phyloP scores from a whole-genome alignment of 2,797 vertebrate species.

The Yasuhikotakia modesta region DNA sequence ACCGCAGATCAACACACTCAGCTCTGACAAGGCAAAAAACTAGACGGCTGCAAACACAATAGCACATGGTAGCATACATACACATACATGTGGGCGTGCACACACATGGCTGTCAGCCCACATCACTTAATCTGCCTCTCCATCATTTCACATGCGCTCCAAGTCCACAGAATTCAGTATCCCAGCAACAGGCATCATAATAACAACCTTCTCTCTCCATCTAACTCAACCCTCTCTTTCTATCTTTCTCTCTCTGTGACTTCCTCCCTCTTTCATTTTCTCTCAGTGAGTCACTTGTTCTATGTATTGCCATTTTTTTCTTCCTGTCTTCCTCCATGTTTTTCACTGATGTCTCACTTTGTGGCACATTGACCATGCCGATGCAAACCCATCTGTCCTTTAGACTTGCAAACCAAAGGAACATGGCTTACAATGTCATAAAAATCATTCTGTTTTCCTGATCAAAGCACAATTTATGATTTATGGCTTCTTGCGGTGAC shows the following conservation, averaged over 20 bases:
- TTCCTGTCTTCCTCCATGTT: slow-evolving; percentile 4
- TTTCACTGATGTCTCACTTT: slow-evolving; percentile 5
- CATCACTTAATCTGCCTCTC: slow-evolving; percentile 42
- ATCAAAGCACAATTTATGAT: background rate
- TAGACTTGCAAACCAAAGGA: background rate
- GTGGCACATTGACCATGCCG: slow-evolving; percentile 1
- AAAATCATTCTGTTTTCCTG: background rate
- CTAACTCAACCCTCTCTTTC: background rate
- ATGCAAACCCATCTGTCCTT: background rate
- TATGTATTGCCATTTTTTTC: too few species aligned
- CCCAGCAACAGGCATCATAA: slow-evolving; percentile 56
- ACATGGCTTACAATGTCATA: slow-evolving; percentile 5
- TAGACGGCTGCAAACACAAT: slow-evolving; percentile 12
- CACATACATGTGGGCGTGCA: slow-evolving; percentile 4
- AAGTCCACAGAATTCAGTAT: slow-evolving; percentile 50
- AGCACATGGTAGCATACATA: slow-evolving; percentile 1
- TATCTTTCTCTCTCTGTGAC: slow-evolving; percentile 18
- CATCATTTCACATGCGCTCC: slow-evolving; percentile 47
- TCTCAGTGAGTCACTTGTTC: background rate
- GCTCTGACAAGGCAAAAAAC: slow-evolving; percentile 21
- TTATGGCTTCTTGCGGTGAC: background rate
- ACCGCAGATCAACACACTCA: slow-evolving; percentile 36
- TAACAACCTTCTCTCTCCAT: slow-evolving; percentile 22
- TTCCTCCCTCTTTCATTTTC: slow-evolving; percentile 18
- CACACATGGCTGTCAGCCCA: slow-evolving; percentile 30